Percentiles rank a stretch among this genome's conserved stretches.
phyloP scores from a whole-genome alignment of 2,797 vertebrate genomes.

The Megaceryle alcyon region DNA sequence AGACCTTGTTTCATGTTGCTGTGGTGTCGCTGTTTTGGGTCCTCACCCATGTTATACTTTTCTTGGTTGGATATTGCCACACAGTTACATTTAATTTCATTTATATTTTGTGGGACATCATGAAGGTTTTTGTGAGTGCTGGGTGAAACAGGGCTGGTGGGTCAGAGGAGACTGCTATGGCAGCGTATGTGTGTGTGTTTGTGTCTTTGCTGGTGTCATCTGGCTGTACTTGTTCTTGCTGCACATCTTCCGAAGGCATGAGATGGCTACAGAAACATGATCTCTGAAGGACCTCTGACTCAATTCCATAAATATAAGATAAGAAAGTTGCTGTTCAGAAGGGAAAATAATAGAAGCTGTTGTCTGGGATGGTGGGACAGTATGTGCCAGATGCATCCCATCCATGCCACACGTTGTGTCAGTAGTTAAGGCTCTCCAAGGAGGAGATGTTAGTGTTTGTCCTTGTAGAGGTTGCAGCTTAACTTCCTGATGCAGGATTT shows the following conservation, averaged over 20 bases:
- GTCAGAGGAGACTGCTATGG: neutral
- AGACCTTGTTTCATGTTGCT: neutral
- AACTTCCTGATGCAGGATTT: neutral
- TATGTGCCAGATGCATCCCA: neutral
- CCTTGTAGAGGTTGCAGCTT: neutral
- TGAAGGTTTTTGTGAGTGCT: neutral
- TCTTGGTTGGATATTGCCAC: neutral
- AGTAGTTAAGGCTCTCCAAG: neutral
- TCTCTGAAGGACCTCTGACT: neutral
- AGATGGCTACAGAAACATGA: neutral
- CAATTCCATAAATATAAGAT: neutral
- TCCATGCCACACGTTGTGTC: fast-evolving
- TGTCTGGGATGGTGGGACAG: neutral
- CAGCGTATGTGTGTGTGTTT: no score
- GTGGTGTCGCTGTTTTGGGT: neutral
- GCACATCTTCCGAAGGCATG: neutral
- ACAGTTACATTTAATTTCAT: neutral
- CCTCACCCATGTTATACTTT: fast-evolving
- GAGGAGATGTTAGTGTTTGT: neutral
- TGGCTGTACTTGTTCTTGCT: neutral
- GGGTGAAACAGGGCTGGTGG: neutral
- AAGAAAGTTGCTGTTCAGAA: neutral
- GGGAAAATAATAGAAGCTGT: neutral
- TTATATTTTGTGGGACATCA: fast-evolving
- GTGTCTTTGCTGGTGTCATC: neutral